Evolutionary conservation across 2,888 invertebrate species (phyloP).

Genomic region (Dasysyrphus albostriatus): DNA sequence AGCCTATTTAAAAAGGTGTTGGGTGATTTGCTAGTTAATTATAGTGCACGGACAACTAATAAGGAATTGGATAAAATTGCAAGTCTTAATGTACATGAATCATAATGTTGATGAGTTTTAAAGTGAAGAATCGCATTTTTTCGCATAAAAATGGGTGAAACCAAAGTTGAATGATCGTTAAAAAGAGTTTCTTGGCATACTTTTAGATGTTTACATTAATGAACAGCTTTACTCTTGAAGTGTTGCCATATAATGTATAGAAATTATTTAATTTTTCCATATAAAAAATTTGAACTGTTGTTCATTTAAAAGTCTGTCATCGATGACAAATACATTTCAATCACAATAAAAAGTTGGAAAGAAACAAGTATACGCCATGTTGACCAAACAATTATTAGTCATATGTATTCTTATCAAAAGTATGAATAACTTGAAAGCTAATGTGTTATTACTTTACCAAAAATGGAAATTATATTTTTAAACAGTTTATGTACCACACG

Average conservation of each 20-base stretch:
- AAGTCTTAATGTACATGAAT: constrained; percentile 32
- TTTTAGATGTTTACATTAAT: constrained; percentile 8
- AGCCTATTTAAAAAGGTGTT: constrained; percentile 63
- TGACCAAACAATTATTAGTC: too few relatives aligned
- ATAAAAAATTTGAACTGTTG: too few relatives aligned
- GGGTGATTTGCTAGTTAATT: constrained; percentile 54
- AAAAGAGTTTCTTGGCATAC: constrained; percentile 16
- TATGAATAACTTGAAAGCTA: too few relatives aligned
- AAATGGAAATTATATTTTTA: too few relatives aligned
- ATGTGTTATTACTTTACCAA: too few relatives aligned
- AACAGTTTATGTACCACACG: too few relatives aligned
- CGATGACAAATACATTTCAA: too few relatives aligned
- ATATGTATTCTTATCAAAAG: too few relatives aligned
- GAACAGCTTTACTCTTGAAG: too few relatives aligned
- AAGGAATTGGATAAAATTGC: constrained; percentile 55
- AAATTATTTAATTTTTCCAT: neutral
- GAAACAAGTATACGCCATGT: too few relatives aligned
- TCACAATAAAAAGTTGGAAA: too few relatives aligned
- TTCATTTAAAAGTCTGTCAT: too few relatives aligned
- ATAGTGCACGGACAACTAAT: constrained; percentile 43
- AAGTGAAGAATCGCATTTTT: constrained; percentile 70
- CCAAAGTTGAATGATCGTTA: neutral
- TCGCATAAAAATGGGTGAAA: neutral
- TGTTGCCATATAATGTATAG: neutral
- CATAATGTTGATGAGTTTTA: constrained; percentile 69